phyloP scores from a whole-genome alignment of 2,113 vertebrate species.

The Dascyllus trimaculatus region DNA sequence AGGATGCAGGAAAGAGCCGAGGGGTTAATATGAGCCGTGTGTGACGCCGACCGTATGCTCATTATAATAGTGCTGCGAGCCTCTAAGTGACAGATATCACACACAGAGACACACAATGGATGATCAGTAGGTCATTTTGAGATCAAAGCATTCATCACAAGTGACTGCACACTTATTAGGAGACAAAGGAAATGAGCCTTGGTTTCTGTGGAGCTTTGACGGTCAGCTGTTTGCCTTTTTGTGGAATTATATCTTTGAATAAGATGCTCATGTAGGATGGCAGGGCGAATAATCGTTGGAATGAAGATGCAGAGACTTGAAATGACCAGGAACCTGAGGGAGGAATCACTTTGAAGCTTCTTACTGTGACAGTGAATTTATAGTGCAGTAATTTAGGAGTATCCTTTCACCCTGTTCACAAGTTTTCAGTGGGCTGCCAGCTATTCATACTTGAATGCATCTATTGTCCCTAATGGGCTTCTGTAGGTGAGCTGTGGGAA shows the following conservation, averaged over 20 bases:
- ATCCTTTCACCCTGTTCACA: conserved; percentile 48
- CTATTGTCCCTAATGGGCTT: conserved; percentile 62
- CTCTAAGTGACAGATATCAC: conserved; percentile 77
- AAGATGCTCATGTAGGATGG: neutral
- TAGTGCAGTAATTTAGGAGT: conserved; percentile 16
- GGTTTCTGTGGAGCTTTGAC: conserved; percentile 23
- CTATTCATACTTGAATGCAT: conserved; percentile 64
- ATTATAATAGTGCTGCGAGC: conserved; percentile 82
- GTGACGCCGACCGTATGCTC: conserved; percentile 81
- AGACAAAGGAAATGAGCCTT: conserved; percentile 45
- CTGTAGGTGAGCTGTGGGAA: conserved; percentile 70
- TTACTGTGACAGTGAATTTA: conserved; percentile 38
- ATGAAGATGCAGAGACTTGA: neutral
- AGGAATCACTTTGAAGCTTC: conserved; percentile 15
- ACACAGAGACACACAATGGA: conserved; percentile 64
- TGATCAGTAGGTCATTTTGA: conserved; percentile 66
- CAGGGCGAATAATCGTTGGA: neutral
- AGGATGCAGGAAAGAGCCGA: conserved; percentile 61
- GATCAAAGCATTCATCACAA: conserved; percentile 68
- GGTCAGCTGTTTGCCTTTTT: neutral
- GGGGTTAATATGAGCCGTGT: conserved; percentile 77
- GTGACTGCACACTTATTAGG: conserved; percentile 54
- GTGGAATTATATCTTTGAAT: conserved; percentile 3
- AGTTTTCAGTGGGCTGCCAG: conserved; percentile 45
- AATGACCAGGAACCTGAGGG: neutral